Percentiles rank a stretch among this genome's conserved stretches.
phyloP scores from a whole-genome alignment of 1,140 invertebrate genomes.

The Goniozus legneri region DNA sequence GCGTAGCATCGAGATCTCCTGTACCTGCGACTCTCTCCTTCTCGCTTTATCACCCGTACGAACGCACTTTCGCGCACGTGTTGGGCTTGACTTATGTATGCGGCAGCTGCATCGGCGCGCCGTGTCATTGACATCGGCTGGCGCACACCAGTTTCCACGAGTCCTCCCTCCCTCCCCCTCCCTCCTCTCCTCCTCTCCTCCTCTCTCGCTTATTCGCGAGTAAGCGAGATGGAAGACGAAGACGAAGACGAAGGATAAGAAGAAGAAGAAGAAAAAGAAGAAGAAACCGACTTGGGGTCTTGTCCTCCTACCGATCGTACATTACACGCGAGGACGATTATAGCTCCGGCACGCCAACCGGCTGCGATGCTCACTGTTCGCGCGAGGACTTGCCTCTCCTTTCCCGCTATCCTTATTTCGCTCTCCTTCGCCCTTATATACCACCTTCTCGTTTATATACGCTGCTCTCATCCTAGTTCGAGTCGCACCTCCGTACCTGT shows the following conservation, averaged over 20 bases:
- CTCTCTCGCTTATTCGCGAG: constrained; percentile 2
- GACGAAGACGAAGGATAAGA: too few species aligned
- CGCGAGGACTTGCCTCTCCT: constrained; percentile 17
- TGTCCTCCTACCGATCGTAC: constrained; percentile 40
- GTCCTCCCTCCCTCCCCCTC: constrained; percentile 19
- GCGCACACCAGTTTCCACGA: constrained; percentile 35
- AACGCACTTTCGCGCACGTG: constrained; percentile 27
- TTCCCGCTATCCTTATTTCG: neutral
- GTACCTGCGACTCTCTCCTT: too few species aligned
- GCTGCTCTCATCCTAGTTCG: neutral
- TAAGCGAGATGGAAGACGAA: neutral
- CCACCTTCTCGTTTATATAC: neutral
- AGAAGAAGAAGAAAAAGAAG: too few species aligned
- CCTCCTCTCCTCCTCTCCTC: neutral
- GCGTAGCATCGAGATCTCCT: constrained; percentile 2
- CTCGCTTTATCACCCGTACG: constrained; percentile 6
- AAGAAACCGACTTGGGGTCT: constrained; percentile 17
- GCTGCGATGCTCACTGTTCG: constrained; percentile 28
- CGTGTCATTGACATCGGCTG: constrained; percentile 50
- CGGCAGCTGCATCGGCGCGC: constrained; percentile 39
- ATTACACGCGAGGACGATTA: constrained; percentile 46
- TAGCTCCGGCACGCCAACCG: constrained; percentile 32
- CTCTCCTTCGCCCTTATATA: too few species aligned
- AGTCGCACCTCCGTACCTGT: neutral
- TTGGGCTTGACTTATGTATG: constrained; percentile 40